phyloP scores from a whole-genome alignment of 2,888 invertebrate species.

The Thera obeliscata region DNA sequence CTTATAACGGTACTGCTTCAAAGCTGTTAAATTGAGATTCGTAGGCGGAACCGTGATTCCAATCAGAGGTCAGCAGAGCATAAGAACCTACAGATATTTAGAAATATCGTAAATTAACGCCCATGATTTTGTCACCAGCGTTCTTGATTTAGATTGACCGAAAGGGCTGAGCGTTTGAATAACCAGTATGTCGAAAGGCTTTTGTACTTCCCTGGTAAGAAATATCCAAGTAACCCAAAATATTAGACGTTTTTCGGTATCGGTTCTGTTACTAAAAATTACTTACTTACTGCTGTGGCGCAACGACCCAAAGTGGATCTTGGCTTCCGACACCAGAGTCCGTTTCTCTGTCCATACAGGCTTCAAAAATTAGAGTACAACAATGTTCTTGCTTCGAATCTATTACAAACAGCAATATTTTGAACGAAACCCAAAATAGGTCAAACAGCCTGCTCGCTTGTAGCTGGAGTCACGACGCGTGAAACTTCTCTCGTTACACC shows the following conservation, averaged over 20 bases:
- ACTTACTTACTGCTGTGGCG: no score
- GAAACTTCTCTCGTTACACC: conserved; percentile 51
- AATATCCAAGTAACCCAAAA: neutral
- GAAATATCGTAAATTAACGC: conserved; percentile 8
- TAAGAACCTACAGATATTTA: conserved; percentile 18
- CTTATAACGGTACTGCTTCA: conserved; percentile 20
- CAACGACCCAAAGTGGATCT: no score
- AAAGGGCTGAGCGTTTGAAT: neutral
- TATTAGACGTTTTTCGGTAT: neutral
- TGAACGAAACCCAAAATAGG: conserved; percentile 25
- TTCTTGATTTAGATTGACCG: neutral
- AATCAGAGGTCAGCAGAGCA: conserved; percentile 24
- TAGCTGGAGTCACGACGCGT: conserved; percentile 41
- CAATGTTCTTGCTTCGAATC: no score
- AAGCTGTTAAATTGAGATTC: conserved; percentile 19
- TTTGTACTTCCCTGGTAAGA: no score
- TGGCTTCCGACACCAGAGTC: no score
- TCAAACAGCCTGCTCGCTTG: conserved; percentile 28
- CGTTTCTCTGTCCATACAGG: no score
- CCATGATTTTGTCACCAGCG: neutral
- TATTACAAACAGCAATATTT: conserved; percentile 1
- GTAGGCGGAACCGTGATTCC: conserved; percentile 23
- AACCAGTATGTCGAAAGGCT: neutral
- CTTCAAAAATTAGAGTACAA: no score
- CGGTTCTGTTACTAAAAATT: no score